phyloP scores from a whole-genome alignment of 2,113 vertebrate species.

The Dicerorhinus sumatrensis region DNA sequence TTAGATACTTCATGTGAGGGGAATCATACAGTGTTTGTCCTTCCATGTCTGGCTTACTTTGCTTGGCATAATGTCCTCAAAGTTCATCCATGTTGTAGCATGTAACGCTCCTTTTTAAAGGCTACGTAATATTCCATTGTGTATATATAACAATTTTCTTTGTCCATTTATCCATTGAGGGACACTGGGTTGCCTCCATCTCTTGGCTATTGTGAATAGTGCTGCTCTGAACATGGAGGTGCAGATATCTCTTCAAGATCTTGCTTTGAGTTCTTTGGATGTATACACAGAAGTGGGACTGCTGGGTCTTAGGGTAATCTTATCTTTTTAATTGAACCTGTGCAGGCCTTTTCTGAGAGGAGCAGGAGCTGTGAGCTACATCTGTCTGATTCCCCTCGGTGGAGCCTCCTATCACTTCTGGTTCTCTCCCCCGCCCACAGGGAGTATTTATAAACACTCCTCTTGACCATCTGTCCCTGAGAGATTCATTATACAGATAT shows the following conservation, averaged over 20 bases:
- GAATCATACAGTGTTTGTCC: neutral
- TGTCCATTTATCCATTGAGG: rapidly evolving
- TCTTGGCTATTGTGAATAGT: neutral
- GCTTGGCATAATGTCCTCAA: neutral
- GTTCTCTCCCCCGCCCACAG: rapidly evolving
- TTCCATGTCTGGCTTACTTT: neutral
- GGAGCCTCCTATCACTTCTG: too few relatives aligned
- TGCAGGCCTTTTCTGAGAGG: neutral
- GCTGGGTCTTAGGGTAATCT: too few relatives aligned
- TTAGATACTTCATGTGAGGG: neutral
- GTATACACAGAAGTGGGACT: neutral
- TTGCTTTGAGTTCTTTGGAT: neutral
- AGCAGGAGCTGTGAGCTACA: neutral
- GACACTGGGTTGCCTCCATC: neutral
- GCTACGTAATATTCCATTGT: neutral
- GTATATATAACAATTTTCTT: rapidly evolving
- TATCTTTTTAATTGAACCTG: rapidly evolving
- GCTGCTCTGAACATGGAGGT: neutral
- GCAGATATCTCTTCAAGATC: neutral
- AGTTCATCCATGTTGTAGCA: neutral
- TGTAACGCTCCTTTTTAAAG: neutral
- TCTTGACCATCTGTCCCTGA: neutral
- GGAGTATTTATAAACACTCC: neutral
- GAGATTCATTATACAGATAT: neutral
- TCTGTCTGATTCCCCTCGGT: neutral